Evolutionary conservation across 1,140 invertebrate genomes (phyloP), one percentile per base, ranked within the genome.

Genomic region (Tetramorium parvispinum): DNA sequence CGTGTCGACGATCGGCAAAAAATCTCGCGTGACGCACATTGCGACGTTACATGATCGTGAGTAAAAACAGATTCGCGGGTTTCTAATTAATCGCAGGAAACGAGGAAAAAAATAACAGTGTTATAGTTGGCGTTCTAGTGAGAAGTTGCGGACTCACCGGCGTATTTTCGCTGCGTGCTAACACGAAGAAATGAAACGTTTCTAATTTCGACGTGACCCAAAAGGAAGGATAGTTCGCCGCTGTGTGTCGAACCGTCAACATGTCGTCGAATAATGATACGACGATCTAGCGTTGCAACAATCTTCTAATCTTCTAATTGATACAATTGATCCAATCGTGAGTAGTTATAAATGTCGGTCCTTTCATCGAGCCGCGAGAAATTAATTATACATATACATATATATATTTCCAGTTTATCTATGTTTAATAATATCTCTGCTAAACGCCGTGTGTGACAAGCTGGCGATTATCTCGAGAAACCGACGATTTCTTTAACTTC

Each of bases 41-140:
- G 49, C 68, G 24, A 21, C 24, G 24, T 83, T 73, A 83, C 53
- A 75, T 83, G 79, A 73, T 73, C 18, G 6, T n/a, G 53, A 73
- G 68, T 73, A 83, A 83, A 43, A 46, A 73, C n/a, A 46, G 40
- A 73, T 40, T 40, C 40, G 24, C 66, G 1, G 49, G 24, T n/a
- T 27, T 3, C n/a, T 83, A 71, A 71, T 85, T 88, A 78, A 88
- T 73, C 10, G 68, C 73, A 71, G 61, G 21, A 77, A 78, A 73
- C 43, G 27, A 65, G 27, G 40, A 53, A 16, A 71, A 70, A 76
- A 77, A 76, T 65, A 77, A 88, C 32, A 78, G 37, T 13, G 51
- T 46, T 21, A 21, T 11, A 4, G 53, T 10, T 24, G 6, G 21
- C 37, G 24, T 51, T 59, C 1, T 3, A 73, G 16, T 37, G 32